phyloP scores from a whole-genome alignment of 2,797 vertebrate genomes.

The Rachycentron canadum region DNA sequence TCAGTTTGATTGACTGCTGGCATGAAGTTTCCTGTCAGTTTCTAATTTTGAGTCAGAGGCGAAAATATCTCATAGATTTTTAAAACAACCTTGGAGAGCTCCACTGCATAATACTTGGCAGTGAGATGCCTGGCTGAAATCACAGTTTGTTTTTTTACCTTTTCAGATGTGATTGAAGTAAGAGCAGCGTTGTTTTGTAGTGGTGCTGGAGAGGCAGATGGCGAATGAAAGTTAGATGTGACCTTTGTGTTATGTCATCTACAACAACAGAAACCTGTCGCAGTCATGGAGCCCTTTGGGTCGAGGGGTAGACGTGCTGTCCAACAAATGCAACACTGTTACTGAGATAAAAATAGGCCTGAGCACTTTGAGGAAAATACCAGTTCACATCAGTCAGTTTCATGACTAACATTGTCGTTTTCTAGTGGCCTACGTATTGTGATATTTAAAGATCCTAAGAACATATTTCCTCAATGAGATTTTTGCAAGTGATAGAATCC shows the following conservation, averaged over 20 bases:
- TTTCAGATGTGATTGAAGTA: constrained; percentile 30
- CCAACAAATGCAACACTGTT: constrained; percentile 7
- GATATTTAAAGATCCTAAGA: not conserved
- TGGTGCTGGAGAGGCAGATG: constrained; percentile 30
- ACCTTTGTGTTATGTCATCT: constrained; percentile 42
- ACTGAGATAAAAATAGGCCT: constrained; percentile 4
- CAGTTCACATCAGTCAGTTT: not conserved
- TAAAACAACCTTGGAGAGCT: constrained; percentile 63
- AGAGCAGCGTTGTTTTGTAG: constrained; percentile 40
- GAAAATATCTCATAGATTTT: constrained; percentile 65
- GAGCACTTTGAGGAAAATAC: constrained; percentile 2
- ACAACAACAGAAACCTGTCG: constrained; percentile 24
- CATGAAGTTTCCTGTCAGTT: constrained; percentile 63
- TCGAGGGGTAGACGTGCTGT: not conserved
- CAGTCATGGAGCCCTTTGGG: not conserved
- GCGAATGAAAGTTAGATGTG: constrained; percentile 47
- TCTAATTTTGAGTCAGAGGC: constrained; percentile 63
- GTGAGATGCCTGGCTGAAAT: constrained; percentile 42
- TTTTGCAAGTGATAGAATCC: not conserved
- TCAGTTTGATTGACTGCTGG: constrained; percentile 65
- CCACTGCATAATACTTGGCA: constrained; percentile 46
- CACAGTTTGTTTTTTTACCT: constrained; percentile 9
- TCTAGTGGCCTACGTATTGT: not conserved
- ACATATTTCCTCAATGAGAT: not conserved
- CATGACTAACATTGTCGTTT: not conserved